These are phyloP conservation scores for Paradoxurus hermaphroditus DNA, from an alignment of 2,113 vertebrate species.

Conservation along the genomic window DNA sequence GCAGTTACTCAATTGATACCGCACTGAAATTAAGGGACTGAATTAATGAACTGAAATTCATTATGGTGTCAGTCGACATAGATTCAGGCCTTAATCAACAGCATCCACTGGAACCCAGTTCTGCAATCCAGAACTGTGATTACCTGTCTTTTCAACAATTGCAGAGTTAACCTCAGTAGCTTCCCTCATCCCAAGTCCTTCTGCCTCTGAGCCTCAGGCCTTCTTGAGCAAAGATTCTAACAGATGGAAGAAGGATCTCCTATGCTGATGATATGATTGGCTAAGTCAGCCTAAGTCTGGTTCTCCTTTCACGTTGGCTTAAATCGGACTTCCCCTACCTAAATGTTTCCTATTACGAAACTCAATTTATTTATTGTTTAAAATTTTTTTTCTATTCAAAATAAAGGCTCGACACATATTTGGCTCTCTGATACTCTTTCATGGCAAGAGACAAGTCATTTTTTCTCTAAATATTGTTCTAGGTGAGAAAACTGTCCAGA, in stretches of 20 bases:
- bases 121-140: neutral
- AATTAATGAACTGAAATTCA: neutral
- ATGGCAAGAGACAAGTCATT: neutral
- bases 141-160: neutral
- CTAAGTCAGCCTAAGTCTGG: rapidly evolving
- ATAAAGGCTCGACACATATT: neutral
- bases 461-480: neutral
- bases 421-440: neutral
- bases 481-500: neutral
- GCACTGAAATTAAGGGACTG: neutral
- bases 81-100: neutral
- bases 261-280: neutral
- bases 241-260: too few relatives aligned
- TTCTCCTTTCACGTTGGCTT: neutral
- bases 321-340: neutral
- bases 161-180: neutral
- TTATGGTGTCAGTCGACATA: neutral
- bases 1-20: neutral
- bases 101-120: neutral
- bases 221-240: neutral
- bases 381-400: neutral
- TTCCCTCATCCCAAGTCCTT: neutral
- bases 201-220: neutral
- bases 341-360: neutral
- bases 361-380: neutral